These are phyloP conservation scores for Dryomyza anilis DNA, from an alignment of 2,888 invertebrate genomes.

Conservation along the genomic window DNA sequence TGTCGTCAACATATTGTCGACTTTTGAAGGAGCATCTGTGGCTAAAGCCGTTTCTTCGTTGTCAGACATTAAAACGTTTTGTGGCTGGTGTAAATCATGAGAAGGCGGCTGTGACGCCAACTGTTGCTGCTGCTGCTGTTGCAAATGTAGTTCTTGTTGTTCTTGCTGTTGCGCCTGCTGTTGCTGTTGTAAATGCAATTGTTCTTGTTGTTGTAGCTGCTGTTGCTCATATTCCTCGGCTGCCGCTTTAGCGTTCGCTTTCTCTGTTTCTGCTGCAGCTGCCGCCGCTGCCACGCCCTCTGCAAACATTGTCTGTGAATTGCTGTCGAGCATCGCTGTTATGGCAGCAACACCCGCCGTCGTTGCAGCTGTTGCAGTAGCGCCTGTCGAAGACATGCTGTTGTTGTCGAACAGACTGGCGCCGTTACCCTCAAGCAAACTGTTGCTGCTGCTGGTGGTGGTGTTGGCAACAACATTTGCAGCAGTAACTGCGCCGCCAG, in stretches of 20 bases:
- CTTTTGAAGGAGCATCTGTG: too few relatives aligned
- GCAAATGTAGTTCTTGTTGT: neutral
- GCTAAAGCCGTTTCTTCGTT: too few relatives aligned
- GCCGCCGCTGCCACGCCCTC: slow-evolving; percentile 31
- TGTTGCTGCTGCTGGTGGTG: too few relatives aligned
- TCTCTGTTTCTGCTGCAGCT: slow-evolving; percentile 21
- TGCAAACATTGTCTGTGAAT: slow-evolving; percentile 52
- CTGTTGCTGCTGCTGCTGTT: neutral
- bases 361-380: slow-evolving; percentile 45
- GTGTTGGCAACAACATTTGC: too few relatives aligned
- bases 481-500: too few relatives aligned
- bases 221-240: slow-evolving; percentile 29
- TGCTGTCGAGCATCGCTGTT: slow-evolving; percentile 52
- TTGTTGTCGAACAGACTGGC: slow-evolving; percentile 53
- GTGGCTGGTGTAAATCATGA: too few relatives aligned
- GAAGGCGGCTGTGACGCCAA: neutral
- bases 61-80: too few relatives aligned
- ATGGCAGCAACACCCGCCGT: slow-evolving; percentile 49
- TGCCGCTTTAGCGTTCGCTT: slow-evolving; percentile 13
- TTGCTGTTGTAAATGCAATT: slow-evolving; percentile 2
- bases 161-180: slow-evolving; percentile 5
- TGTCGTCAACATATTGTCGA: too few relatives aligned
- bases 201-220: slow-evolving; percentile 24
- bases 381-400: slow-evolving; percentile 53
- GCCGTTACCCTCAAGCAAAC: slow-evolving; percentile 44